Evolutionary conservation across 1,140 invertebrate genomes (phyloP).

Genomic region (Achroia grisella): DNA sequence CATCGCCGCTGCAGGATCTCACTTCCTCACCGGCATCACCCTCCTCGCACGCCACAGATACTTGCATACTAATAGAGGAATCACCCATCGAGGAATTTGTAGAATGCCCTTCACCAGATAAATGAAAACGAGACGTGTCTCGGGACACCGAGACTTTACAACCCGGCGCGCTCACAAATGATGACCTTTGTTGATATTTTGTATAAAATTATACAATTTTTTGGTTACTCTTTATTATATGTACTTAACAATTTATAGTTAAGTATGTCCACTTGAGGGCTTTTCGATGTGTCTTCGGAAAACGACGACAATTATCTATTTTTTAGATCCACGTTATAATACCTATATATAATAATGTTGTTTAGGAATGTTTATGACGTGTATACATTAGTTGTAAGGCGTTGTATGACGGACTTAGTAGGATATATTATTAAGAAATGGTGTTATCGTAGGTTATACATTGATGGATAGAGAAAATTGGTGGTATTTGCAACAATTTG

Average conservation of each 20-base stretch:
- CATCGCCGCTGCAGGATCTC: slow-evolving; percentile 11
- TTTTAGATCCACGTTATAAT: slow-evolving; percentile 25
- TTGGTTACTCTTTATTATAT: slow-evolving; percentile 16
- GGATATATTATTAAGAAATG: too few species aligned
- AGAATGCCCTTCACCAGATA: slow-evolving; percentile 11
- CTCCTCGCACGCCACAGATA: slow-evolving; percentile 23
- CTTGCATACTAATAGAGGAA: slow-evolving; percentile 30
- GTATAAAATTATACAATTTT: slow-evolving; percentile 23
- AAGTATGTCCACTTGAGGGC: slow-evolving; percentile 10
- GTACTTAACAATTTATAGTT: slow-evolving; percentile 9
- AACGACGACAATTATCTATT: slow-evolving; percentile 28
- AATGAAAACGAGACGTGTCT: slow-evolving; percentile 24
- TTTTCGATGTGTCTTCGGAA: slow-evolving; percentile 32
- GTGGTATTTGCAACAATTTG: too few species aligned
- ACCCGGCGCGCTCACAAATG: neutral
- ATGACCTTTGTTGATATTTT: slow-evolving; percentile 27
- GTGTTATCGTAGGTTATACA: slow-evolving; percentile 7
- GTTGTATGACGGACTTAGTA: neutral
- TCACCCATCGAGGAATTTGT: neutral
- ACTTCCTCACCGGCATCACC: neutral
- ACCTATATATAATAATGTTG: neutral
- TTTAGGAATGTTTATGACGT: neutral
- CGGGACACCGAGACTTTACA: slow-evolving; percentile 15
- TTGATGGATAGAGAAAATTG: too few species aligned
- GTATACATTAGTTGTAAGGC: slow-evolving; percentile 6